phyloP scores from a whole-genome alignment of 2,888 invertebrate species.

The Blastobasis adustella region DNA sequence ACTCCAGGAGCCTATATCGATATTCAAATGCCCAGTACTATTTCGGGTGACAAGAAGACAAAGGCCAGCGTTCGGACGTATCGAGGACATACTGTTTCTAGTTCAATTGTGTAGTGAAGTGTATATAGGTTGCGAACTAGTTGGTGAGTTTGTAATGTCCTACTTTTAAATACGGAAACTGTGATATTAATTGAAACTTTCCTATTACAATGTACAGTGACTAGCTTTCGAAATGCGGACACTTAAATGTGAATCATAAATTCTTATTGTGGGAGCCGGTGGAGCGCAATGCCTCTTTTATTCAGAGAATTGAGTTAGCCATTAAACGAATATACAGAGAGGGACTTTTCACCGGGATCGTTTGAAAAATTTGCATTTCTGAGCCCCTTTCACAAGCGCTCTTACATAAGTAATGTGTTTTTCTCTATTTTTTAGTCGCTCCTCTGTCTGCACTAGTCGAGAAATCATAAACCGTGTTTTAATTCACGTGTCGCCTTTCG shows the following conservation, averaged over 20 bases:
- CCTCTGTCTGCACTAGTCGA: no score
- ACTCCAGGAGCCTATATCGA: slow-evolving; percentile 77
- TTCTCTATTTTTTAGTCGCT: no score
- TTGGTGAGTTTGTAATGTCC: slow-evolving; percentile 54
- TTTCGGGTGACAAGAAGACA: slow-evolving; percentile 84
- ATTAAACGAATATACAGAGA: no score
- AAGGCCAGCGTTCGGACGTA: slow-evolving; percentile 66
- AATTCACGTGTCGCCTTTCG: slow-evolving; percentile 6
- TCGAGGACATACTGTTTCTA: slow-evolving; percentile 77
- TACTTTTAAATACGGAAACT: slow-evolving; percentile 71
- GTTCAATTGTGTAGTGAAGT: slow-evolving; percentile 55
- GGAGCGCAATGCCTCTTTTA: no score
- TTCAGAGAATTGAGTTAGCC: no score
- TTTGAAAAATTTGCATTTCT: no score
- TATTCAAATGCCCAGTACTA: slow-evolving; percentile 81
- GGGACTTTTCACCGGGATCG: no score
- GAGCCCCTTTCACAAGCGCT: no score
- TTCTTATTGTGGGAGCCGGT: no score
- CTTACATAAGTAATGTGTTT: no score
- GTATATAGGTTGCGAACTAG: slow-evolving; percentile 40
- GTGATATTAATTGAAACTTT: slow-evolving; percentile 72
- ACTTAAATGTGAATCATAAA: slow-evolving; percentile 10
- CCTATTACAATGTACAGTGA: slow-evolving; percentile 45
- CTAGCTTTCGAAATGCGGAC: slow-evolving; percentile 48
- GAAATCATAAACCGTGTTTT: neutral